Evolutionary conservation across 2,113 vertebrate species (phyloP).

Genomic region (Callipepla californica): DNA sequence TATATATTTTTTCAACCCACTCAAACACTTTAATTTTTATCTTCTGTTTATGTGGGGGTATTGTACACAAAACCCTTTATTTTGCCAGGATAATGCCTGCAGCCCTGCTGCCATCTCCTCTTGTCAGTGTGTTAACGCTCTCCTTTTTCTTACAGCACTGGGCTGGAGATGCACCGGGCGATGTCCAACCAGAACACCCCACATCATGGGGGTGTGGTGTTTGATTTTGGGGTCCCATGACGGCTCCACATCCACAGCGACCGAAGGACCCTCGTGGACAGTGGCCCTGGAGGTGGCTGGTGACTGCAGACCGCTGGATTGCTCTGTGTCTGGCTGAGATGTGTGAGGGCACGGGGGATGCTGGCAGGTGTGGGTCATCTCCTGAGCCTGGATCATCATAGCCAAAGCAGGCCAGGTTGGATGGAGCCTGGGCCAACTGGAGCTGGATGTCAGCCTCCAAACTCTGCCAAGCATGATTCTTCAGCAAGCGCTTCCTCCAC

Average conservation of each 20-base stretch:
- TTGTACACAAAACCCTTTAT: background rate
- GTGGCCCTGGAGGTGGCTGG: background rate
- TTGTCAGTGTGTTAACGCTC: background rate
- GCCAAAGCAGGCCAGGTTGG: background rate
- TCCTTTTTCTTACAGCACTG: background rate
- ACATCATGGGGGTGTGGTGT: rapidly evolving
- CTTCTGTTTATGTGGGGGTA: background rate
- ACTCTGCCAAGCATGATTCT: rapidly evolving
- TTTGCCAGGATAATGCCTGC: background rate
- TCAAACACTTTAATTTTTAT: background rate
- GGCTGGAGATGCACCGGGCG: background rate
- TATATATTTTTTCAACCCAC: background rate
- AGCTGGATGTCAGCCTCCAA: background rate
- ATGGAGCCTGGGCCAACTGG: background rate
- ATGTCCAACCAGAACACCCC: background rate
- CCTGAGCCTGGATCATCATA: background rate
- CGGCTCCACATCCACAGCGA: background rate
- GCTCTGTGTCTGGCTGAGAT: background rate
- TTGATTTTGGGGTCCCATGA: background rate
- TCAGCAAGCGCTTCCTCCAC: background rate
- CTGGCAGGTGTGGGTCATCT: rapidly evolving
- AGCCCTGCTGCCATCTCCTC: background rate
- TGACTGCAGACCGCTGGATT: background rate
- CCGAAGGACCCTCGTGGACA: background rate
- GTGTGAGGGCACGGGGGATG: rapidly evolving